Evolutionary conservation across 2,888 invertebrate species (phyloP).

Genomic region (Eulithis testata): DNA sequence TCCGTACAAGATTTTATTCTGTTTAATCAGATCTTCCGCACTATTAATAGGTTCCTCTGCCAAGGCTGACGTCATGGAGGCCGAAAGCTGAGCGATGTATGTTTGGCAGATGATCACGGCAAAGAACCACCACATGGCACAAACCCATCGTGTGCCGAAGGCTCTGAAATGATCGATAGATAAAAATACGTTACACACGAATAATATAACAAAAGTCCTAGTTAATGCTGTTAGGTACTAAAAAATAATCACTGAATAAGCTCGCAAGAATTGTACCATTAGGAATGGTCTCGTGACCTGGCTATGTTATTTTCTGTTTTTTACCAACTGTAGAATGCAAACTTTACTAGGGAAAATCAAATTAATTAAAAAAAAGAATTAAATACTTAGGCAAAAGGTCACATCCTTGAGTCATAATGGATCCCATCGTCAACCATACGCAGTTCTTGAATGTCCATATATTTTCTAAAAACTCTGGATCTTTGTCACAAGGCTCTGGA

Average conservation of each 20-base stretch:
- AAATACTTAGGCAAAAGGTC: conserved; percentile 94
- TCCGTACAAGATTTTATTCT: conserved; percentile 97
- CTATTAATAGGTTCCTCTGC: conserved; percentile 94
- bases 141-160: conserved; percentile 94
- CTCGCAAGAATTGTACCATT: no score
- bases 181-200: not conserved
- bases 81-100: conserved; percentile 97
- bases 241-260: no score
- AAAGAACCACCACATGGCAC: conserved; percentile 97
- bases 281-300: no score
- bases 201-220: no score
- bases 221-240: not conserved
- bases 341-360: no score
- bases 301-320: no score
- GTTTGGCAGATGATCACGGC: conserved; percentile 96
- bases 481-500: conserved; percentile 94
- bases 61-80: conserved; percentile 94
- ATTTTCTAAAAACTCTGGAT: conserved; percentile 94
- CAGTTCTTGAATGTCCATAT: conserved; percentile 94
- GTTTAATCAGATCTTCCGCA: conserved; percentile 95
- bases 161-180: conserved; percentile 84
- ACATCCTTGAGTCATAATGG: conserved; percentile 96
- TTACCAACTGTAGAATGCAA: no score
- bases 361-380: no score
- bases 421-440: conserved; percentile 96